Evolutionary conservation across 2,113 vertebrate genomes (phyloP).

Genomic region (Silurus asotus): DNA sequence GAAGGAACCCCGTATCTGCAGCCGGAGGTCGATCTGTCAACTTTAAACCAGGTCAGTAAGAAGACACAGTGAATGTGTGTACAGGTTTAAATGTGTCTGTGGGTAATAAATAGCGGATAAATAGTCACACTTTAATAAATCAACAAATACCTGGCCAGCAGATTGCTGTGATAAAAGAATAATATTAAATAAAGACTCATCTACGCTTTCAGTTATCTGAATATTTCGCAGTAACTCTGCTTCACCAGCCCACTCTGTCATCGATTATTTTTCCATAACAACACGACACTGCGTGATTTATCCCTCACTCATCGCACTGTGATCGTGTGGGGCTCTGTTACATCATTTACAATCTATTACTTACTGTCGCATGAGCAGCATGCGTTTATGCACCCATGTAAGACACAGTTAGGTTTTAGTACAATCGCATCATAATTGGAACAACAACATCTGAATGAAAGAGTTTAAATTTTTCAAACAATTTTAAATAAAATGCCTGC

Average conservation of each 20-base stretch:
- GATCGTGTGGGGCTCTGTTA: not conserved
- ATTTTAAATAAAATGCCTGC: too few species aligned
- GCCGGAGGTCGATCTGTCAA: constrained; percentile 87
- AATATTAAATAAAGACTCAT: not conserved
- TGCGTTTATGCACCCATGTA: not conserved
- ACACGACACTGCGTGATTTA: not conserved
- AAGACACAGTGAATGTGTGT: not conserved
- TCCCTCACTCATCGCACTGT: not conserved
- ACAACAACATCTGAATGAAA: too few species aligned
- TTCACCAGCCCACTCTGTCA: not conserved
- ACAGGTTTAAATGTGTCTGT: not conserved
- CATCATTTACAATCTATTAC: not conserved
- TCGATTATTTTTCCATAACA: not conserved
- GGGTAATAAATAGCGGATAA: too few species aligned
- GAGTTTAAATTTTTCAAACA: too few species aligned
- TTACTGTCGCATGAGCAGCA: not conserved
- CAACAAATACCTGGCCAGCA: too few species aligned
- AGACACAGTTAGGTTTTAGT: too few species aligned
- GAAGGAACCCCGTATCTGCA: constrained; percentile 86
- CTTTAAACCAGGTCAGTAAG: constrained; percentile 87
- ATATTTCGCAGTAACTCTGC: not conserved
- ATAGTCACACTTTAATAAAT: not conserved
- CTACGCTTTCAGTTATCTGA: not conserved
- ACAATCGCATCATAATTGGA: too few species aligned
- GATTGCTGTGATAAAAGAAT: not conserved